Evolutionary conservation across 2,797 vertebrate species (phyloP).

Genomic region (Trachurus trachurus): DNA sequence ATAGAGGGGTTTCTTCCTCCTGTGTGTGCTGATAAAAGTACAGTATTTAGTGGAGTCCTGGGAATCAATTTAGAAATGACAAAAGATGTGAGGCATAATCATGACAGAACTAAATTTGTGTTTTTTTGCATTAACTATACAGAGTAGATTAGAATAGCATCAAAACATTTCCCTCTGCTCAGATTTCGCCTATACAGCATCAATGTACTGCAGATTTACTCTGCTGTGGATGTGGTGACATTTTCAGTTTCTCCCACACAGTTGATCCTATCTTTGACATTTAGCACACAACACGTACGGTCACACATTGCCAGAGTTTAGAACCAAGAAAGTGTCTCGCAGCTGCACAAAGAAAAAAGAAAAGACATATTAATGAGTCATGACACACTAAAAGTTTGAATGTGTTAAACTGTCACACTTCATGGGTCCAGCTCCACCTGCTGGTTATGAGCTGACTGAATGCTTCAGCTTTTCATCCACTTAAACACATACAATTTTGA

Average conservation of each 20-base stretch:
- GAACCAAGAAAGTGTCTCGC: background rate
- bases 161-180: background rate
- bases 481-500: background rate
- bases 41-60: background rate
- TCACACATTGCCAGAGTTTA: background rate
- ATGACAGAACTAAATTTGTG: background rate
- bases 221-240: background rate
- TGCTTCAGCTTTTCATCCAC: background rate
- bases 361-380: background rate
- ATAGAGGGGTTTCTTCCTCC: background rate
- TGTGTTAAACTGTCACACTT: background rate
- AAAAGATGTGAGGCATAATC: background rate
- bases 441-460: background rate
- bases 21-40: background rate
- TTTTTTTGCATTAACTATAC: too few species aligned
- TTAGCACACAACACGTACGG: background rate
- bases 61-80: background rate
- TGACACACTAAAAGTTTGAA: background rate
- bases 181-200: background rate
- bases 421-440: slow-evolving; percentile 1
- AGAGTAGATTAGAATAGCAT: too few species aligned
- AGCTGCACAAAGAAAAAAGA: background rate
- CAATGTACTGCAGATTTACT: background rate
- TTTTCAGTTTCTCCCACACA: background rate
- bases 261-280: slow-evolving; percentile 1